phyloP scores from a whole-genome alignment of 2,888 invertebrate genomes.

The Mythimna ferrago region DNA sequence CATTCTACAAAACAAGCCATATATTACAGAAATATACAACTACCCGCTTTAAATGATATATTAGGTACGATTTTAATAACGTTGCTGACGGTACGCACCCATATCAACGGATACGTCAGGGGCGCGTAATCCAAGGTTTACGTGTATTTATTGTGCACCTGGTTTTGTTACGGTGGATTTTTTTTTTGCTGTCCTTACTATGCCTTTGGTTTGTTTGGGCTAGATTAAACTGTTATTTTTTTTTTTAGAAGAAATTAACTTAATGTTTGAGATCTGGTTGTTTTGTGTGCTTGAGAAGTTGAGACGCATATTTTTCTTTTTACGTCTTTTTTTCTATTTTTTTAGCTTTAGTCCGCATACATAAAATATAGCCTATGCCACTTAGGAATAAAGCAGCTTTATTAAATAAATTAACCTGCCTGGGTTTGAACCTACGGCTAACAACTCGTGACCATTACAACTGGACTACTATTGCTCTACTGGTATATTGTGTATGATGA shows the following conservation, averaged over 20 bases:
- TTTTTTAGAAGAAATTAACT: background rate
- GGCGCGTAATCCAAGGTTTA: conserved; percentile 73
- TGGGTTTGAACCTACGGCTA: no score
- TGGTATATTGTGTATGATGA: no score
- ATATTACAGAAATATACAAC: conserved; percentile 2
- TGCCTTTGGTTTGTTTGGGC: conserved; percentile 6
- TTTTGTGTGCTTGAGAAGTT: no score
- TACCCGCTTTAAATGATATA: conserved; percentile 54
- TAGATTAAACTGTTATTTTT: background rate
- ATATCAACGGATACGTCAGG: conserved; percentile 76
- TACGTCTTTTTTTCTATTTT: no score
- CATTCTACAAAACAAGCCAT: background rate
- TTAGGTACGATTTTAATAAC: conserved; percentile 57
- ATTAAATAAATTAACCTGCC: no score
- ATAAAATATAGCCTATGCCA: no score
- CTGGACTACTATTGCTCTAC: no score
- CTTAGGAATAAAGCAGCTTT: no score
- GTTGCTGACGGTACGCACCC: conserved; percentile 70
- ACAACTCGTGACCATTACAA: no score
- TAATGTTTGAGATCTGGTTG: no score
- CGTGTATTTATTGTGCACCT: conserved; percentile 65
- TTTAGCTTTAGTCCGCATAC: no score
- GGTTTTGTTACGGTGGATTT: conserved; percentile 41
- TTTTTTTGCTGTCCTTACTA: conserved; percentile 31
- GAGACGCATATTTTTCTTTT: no score